Conservation (phyloP, 2,888 invertebrate species). For the Drosophila dives region DNA sequence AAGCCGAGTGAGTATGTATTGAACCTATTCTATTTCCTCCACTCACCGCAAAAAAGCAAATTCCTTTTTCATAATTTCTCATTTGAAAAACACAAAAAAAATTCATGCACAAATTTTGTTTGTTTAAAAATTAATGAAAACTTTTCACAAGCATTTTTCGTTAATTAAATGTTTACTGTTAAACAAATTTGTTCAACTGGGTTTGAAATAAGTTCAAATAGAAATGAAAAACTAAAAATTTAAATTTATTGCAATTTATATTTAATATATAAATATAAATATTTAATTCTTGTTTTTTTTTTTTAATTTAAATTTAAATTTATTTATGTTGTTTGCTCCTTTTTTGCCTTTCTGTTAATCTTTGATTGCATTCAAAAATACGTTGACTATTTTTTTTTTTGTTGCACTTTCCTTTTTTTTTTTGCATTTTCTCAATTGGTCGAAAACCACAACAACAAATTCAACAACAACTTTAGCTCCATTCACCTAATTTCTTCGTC, state of each 20-base stretch:
- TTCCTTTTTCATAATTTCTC: slow-evolving; percentile 24
- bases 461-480: slow-evolving; percentile 43
- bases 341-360: slow-evolving; percentile 26
- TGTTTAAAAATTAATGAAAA: slow-evolving; percentile 5
- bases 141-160: slow-evolving; percentile 21
- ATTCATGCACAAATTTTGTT: slow-evolving; percentile 41
- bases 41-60: slow-evolving; percentile 24
- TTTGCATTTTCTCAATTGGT: slow-evolving; percentile 8
- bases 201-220: too few species aligned
- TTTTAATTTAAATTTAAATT: slow-evolving; percentile 4
- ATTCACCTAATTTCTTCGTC: slow-evolving; percentile 76
- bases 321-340: slow-evolving; percentile 16
- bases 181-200: too few species aligned
- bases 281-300: background rate
- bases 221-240: too few species aligned
- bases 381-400: slow-evolving; percentile 10
- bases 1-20: slow-evolving; percentile 50
- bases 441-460: slow-evolving; percentile 6
- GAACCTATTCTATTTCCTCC: slow-evolving; percentile 9
- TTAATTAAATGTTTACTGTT: background rate
- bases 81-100: slow-evolving; percentile 21
- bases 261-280: too few species aligned
- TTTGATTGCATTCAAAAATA: slow-evolving; percentile 31
- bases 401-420: slow-evolving; percentile 30
- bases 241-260: too few species aligned